A percentile compares a stretch with the other conserved stretches of the same genome.
Conservation (phyloP, 1,140 invertebrate genomes). For the Planococcus citri region DNA sequence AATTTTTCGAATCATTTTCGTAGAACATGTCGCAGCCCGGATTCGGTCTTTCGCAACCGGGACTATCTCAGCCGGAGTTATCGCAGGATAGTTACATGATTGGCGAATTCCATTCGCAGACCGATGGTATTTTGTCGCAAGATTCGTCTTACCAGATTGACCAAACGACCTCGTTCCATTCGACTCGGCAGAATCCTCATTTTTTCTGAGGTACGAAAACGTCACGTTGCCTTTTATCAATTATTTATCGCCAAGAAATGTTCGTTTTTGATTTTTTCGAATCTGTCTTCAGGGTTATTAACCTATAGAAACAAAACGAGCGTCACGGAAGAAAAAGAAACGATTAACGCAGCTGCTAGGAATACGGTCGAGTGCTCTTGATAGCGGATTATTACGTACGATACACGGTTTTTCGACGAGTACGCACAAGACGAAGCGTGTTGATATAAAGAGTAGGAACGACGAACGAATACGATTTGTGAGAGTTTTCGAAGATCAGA, state of each 20-base stretch:
- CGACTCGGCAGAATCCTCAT: constrained; percentile 38
- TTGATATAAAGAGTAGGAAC: no score
- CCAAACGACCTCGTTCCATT: constrained; percentile 50
- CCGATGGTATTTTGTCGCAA: constrained; percentile 86
- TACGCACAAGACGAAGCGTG: background rate
- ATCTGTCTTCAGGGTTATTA: background rate
- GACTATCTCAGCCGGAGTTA: constrained; percentile 58
- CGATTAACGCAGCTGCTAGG: background rate
- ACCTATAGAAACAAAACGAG: no score
- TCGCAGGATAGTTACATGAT: constrained; percentile 75
- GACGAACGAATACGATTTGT: no score
- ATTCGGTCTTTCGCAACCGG: constrained; percentile 49
- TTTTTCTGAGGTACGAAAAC: constrained; percentile 40
- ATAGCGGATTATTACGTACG: background rate
- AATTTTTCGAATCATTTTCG: constrained; percentile 22
- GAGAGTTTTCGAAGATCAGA: no score
- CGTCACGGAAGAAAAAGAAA: background rate
- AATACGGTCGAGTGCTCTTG: background rate
- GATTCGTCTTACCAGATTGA: constrained; percentile 86
- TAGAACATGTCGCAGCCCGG: constrained; percentile 59
- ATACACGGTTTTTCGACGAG: background rate
- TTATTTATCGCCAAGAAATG: background rate
- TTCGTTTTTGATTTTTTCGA: background rate
- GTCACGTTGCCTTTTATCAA: background rate
- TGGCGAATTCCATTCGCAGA: constrained; percentile 84